Conservation (phyloP, 2,797 vertebrate genomes). For the Myotis vivesi region DNA sequence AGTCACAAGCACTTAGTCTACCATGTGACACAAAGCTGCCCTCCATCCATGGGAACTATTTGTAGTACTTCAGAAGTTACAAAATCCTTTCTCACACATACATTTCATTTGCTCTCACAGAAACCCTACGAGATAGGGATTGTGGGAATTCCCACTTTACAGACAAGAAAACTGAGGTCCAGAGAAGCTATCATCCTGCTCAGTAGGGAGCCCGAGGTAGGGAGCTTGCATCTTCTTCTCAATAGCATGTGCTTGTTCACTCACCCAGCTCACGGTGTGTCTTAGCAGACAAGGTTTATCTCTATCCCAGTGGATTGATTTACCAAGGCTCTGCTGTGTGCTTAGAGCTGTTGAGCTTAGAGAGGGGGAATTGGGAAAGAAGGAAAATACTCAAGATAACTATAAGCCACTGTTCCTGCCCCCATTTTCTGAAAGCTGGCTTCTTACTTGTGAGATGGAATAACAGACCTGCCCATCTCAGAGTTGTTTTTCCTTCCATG, state of each 20-base stretch:
- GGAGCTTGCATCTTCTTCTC: background rate
- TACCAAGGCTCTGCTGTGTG: too few relatives aligned
- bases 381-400: background rate
- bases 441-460: background rate
- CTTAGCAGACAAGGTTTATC: background rate
- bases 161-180: background rate
- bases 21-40: background rate
- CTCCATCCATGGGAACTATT: background rate
- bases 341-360: background rate
- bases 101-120: background rate
- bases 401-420: background rate
- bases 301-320: background rate
- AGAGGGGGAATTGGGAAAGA: background rate
- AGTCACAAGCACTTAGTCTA: background rate
- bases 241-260: rapidly evolving
- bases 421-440: background rate
- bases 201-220: background rate
- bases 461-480: background rate
- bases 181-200: background rate
- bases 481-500: background rate
- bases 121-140: background rate
- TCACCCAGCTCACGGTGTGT: rapidly evolving
- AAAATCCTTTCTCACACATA: background rate
- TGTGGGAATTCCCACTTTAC: background rate
- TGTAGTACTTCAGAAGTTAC: background rate